A percentile compares a stretch with the other conserved stretches of the same genome.
phyloP scores from a whole-genome alignment of 2,113 vertebrate species.

The Aythya baeri region DNA sequence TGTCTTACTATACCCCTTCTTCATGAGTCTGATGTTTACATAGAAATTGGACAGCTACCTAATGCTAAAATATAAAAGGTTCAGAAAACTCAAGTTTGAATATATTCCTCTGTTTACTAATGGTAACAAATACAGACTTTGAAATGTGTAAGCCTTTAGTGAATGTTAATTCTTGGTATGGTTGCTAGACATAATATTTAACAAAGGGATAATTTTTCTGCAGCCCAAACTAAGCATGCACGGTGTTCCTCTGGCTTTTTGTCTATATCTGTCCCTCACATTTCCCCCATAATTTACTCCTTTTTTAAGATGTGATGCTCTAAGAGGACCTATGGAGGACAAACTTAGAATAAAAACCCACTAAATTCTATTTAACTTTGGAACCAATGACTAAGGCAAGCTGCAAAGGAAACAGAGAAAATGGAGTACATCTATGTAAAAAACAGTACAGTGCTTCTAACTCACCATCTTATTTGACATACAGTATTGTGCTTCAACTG shows the following conservation, averaged over 20 bases:
- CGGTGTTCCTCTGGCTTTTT: background rate
- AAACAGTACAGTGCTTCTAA: background rate
- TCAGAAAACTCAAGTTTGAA: background rate
- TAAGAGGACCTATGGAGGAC: background rate
- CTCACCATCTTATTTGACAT: background rate
- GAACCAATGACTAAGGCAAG: background rate
- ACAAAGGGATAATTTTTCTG: background rate
- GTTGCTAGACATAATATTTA: background rate
- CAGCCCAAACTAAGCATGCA: background rate
- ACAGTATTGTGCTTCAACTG: background rate
- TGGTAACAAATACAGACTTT: background rate
- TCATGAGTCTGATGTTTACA: background rate
- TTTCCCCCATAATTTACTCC: background rate
- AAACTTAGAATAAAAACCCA: background rate
- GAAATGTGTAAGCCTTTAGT: background rate
- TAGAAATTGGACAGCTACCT: background rate
- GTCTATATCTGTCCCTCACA: accelerated
- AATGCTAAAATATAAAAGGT: background rate
- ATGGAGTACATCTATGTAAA: background rate
- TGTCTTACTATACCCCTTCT: background rate
- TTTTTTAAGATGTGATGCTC: background rate
- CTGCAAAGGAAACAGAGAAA: background rate
- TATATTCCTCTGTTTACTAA: background rate
- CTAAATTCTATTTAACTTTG: background rate
- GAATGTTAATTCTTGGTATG: background rate